phyloP scores from a whole-genome alignment of 2,888 invertebrate species.

The Latrodectus elegans region DNA sequence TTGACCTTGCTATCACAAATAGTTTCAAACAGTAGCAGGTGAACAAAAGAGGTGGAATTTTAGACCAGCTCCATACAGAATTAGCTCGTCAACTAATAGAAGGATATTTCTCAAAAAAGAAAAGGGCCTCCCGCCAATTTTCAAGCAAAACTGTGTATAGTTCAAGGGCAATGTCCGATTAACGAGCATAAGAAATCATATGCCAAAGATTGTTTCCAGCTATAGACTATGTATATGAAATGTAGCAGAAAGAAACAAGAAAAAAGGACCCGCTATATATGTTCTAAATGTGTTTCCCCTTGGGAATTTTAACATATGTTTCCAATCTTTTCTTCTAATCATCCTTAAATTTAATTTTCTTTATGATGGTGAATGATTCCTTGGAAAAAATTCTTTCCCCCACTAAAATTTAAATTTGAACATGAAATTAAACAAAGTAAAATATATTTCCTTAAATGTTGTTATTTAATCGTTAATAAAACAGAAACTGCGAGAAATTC shows the following conservation, averaged over 20 bases:
- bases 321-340: too few species aligned
- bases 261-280: too few species aligned
- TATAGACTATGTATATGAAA: not conserved
- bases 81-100: not conserved
- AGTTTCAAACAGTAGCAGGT: too few species aligned
- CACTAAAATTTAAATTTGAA: not conserved
- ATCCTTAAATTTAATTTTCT: constrained; percentile 5
- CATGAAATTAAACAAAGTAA: constrained; percentile 1
- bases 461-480: constrained; percentile 5
- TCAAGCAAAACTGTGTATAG: not conserved
- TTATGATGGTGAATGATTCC: constrained; percentile 8
- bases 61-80: not conserved
- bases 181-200: not conserved
- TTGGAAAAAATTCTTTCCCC: constrained; percentile 13
- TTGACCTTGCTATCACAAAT: too few species aligned
- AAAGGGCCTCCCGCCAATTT: not conserved
- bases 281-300: too few species aligned
- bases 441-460: not conserved
- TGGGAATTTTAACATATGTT: too few species aligned
- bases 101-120: too few species aligned
- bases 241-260: not conserved
- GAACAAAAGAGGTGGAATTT: not conserved
- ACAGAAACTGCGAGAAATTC: not conserved
- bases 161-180: not conserved
- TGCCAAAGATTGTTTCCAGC: not conserved